Evolutionary conservation across 2,888 invertebrate genomes (phyloP).

Genomic region (Rhyacophila evoluta): DNA sequence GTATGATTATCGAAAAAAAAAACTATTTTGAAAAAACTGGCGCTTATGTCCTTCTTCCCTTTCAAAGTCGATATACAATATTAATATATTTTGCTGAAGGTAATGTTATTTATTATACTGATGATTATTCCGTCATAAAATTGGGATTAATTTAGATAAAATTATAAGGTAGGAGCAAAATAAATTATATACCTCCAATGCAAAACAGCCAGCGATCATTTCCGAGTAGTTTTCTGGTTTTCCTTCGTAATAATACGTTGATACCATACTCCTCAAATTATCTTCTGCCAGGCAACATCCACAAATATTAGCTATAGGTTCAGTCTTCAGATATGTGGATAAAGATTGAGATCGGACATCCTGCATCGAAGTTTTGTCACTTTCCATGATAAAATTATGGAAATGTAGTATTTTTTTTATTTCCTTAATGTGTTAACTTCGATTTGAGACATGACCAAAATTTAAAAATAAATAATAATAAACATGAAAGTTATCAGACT

Average conservation of each 20-base stretch:
- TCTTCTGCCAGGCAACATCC: constrained; percentile 37
- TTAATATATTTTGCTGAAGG: no score
- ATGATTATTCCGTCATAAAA: no score
- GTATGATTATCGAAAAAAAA: no score
- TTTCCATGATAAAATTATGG: neutral
- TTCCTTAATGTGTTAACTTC: no score
- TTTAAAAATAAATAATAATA: neutral
- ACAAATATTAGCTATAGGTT: constrained; percentile 26
- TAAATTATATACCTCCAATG: constrained; percentile 35
- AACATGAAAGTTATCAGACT: neutral
- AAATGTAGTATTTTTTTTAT: no score
- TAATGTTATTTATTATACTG: no score
- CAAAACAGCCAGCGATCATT: constrained; percentile 45
- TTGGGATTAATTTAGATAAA: no score
- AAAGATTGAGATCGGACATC: neutral
- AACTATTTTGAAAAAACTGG: no score
- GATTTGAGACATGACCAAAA: neutral
- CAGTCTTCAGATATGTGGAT: constrained; percentile 17
- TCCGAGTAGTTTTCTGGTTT: constrained; percentile 44
- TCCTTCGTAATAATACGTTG: constrained; percentile 43
- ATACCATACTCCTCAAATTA: constrained; percentile 31
- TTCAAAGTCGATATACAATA: no score
- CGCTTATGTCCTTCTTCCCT: no score
- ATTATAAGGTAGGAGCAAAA: no score
- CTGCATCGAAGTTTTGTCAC: neutral